phyloP scores from a whole-genome alignment of 2,888 invertebrate genomes.

The Baronia brevicornis region DNA sequence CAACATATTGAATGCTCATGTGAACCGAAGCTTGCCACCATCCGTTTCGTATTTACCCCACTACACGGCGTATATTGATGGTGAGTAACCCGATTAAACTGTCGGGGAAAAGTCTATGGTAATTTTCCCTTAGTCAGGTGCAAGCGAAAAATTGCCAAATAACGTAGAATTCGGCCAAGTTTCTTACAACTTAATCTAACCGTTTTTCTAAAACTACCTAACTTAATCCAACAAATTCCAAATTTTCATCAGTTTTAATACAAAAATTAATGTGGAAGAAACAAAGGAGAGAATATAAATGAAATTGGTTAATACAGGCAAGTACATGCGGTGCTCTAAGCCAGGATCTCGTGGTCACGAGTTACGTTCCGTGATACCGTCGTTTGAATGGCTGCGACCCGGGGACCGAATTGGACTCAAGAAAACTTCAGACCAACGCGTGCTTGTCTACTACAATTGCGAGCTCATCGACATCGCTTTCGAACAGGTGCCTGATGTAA shows the following conservation, averaged over 20 bases:
- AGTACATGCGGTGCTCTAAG: conserved; percentile 45
- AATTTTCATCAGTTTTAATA: too few species aligned
- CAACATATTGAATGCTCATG: conserved; percentile 77
- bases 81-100: too few species aligned
- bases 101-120: too few species aligned
- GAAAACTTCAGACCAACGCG: conserved; percentile 79
- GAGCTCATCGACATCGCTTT: conserved; percentile 86
- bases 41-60: conserved; percentile 79
- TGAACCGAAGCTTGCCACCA: conserved; percentile 79
- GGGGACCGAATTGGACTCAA: conserved; percentile 87
- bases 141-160: too few species aligned
- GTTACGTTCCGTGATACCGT: conserved; percentile 53
- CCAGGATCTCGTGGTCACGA: conserved; percentile 34
- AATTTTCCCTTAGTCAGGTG: too few species aligned
- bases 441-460: conserved; percentile 87
- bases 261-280: too few species aligned
- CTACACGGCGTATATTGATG: conserved; percentile 82
- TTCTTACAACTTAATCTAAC: too few species aligned
- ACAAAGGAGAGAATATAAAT: too few species aligned
- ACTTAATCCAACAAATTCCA: too few species aligned
- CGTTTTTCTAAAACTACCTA: too few species aligned
- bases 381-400: conserved; percentile 86
- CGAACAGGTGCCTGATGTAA: conserved; percentile 85
- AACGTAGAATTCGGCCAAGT: too few species aligned
- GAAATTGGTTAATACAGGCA: conserved; percentile 32